A percentile compares a stretch with the other conserved stretches of the same genome.
Conservation (phyloP, 2,113 vertebrate species). For the Noctilio leporinus region DNA sequence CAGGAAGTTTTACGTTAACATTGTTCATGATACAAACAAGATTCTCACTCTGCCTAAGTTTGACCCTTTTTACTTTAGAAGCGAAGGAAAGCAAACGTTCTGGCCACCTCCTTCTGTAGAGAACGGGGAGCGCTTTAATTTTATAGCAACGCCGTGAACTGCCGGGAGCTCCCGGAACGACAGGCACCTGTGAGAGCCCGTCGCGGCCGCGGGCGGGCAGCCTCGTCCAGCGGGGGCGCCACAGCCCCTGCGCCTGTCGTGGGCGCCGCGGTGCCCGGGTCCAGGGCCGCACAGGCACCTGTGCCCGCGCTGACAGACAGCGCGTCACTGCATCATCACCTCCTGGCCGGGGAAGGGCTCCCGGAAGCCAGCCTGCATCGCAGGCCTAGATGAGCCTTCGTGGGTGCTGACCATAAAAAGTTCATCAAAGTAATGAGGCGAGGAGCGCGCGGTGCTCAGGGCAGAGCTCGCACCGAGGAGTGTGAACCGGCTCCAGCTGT, state of each 20-base stretch:
- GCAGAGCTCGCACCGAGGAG: slow-evolving; percentile 92
- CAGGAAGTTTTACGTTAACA: background rate
- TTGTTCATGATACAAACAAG: background rate
- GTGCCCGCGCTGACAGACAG: slow-evolving; percentile 71
- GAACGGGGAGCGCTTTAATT: slow-evolving; percentile 50
- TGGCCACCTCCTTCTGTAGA: slow-evolving; percentile 38
- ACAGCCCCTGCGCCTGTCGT: slow-evolving; percentile 79
- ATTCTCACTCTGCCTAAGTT: background rate
- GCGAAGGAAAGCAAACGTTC: slow-evolving; percentile 6
- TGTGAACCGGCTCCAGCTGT: slow-evolving; percentile 96
- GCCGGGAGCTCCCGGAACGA: too few species aligned
- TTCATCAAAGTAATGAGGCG: slow-evolving; percentile 99
- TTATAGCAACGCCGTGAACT: slow-evolving; percentile 39
- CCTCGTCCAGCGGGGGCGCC: too few species aligned
- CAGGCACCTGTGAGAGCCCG: slow-evolving; percentile 49
- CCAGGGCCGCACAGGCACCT: slow-evolving; percentile 39
- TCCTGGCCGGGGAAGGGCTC: slow-evolving; percentile 76
- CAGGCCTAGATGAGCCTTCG: slow-evolving; percentile 92
- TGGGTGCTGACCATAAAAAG: slow-evolving; percentile 99
- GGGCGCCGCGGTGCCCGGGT: slow-evolving; percentile 70
- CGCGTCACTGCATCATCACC: slow-evolving; percentile 75
- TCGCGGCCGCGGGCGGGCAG: slow-evolving; percentile 18
- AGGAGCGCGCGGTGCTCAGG: slow-evolving; percentile 84
- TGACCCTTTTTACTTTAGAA: slow-evolving; percentile 33
- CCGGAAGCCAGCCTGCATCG: slow-evolving; percentile 81